Conservation (phyloP, 2,888 invertebrate species). For the Eupithecia vulgata region DNA sequence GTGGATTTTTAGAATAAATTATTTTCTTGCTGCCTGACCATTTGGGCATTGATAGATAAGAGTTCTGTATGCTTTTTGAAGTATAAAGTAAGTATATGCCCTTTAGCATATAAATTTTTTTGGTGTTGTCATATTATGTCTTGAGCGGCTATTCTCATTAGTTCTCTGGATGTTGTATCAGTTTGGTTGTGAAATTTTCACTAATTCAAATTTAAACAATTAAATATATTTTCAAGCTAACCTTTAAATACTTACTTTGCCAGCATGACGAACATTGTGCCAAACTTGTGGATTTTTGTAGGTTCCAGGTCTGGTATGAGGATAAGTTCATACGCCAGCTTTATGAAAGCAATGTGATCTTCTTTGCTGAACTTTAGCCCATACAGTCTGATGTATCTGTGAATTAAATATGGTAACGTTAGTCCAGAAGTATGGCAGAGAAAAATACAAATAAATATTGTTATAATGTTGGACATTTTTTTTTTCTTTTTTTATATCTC, state of each 20-base stretch:
- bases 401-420: conserved; percentile 42
- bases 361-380: conserved; percentile 95
- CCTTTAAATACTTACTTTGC: conserved; percentile 87
- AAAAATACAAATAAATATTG: neutral
- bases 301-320: conserved; percentile 91
- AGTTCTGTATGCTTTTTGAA: too few species aligned
- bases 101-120: too few species aligned
- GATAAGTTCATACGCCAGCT: conserved; percentile 90
- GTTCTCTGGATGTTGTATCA: too few species aligned
- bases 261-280: conserved; percentile 86
- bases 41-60: too few species aligned
- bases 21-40: too few species aligned
- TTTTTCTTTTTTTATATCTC: too few species aligned
- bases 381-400: conserved; percentile 92
- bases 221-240: neutral
- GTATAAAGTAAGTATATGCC: too few species aligned
- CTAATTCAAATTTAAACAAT: neutral
- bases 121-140: too few species aligned
- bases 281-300: conserved; percentile 88
- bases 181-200: too few species aligned
- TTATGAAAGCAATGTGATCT: conserved; percentile 93
- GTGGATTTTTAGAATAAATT: too few species aligned
- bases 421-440: neutral
- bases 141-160: too few species aligned
- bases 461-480: too few species aligned